A percentile compares a stretch with the other conserved stretches of the same genome.
These are phyloP conservation scores for Hippopotamyrus pictus DNA, from an alignment of 2,797 vertebrate species.

Conservation along the genomic window DNA sequence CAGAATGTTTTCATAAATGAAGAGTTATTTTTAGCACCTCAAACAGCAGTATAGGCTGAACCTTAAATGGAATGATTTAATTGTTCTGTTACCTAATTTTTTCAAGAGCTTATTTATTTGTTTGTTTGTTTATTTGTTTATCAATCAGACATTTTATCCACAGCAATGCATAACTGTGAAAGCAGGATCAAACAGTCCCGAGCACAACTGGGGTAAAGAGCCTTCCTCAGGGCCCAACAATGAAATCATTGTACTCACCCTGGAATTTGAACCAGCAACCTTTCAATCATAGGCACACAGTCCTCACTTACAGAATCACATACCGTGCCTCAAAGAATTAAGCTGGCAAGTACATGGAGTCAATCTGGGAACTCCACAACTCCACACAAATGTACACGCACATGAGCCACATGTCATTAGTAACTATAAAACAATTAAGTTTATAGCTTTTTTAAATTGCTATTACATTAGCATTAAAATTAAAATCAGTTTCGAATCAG, in stretches of 20 bases:
- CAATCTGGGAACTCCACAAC: background rate
- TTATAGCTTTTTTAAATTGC: background rate
- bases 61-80: background rate
- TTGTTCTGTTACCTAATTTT: background rate
- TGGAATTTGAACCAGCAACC: background rate
- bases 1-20: background rate
- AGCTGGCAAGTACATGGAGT: background rate
- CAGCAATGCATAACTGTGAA: background rate
- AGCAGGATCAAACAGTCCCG: background rate
- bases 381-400: background rate
- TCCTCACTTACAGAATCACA: background rate
- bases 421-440: background rate
- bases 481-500: background rate
- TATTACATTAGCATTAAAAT: background rate
- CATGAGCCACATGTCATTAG: background rate
- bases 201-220: background rate
- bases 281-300: background rate
- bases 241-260: background rate
- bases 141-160: background rate
- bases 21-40: background rate
- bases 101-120: background rate
- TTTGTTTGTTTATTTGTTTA: background rate
- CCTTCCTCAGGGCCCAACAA: background rate
- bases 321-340: background rate
- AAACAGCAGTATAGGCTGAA: background rate